Base-by-base conservation (phyloP, 2,888 invertebrate species). In the Lomographa bimaculata region DNA sequence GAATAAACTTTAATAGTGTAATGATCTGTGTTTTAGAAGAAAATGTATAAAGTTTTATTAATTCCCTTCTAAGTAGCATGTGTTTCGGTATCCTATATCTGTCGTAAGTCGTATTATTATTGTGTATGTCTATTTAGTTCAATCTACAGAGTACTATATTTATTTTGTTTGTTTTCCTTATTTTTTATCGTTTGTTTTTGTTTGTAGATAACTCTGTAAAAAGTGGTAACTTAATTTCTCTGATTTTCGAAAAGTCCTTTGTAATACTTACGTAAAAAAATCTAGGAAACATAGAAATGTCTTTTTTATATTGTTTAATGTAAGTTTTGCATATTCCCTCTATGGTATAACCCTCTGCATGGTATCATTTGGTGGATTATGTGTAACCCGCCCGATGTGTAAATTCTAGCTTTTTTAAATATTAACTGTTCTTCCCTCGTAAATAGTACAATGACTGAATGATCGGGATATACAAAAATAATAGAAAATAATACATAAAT, bases 151-250 rank as follows among this genome's bases (percentile, higher is more conserved):
- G 20, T 32, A 23, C 14, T 23, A 23, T 12, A 12, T 16, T 17
- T 10, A 7, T 16, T 21, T 8, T 44, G 23, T 45, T 8, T 16
- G 7, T 32, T 41, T 10, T 37, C 29, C 45, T 44, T 29, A 14
- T 41, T n/a, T 41, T 32, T 30, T 35, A 24, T 33, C 23, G 17
- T 52, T 40, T 49, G 24, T 37, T 50, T 57, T 29, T 39, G 8
- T 60, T 52, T 49, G 58, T 70, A 67, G 64, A 57, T 61, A 59
- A 71, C 72, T 25, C 75, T 70, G 68, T 75, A 60, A 76, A 81
- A 85, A 84, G 85, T 86, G 85, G 85, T 86, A 84, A 76, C 68
- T 64, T 86, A 86, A 85, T 84, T 84, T 86, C 85, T 86, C 85
- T 74, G 58, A 71, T 17, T 71, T 68, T 68, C 64, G 59, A 65